Percentiles rank a stretch among this genome's conserved stretches.
These are phyloP conservation scores for Nephrotoma flavescens DNA, from an alignment of 2,888 invertebrate species.

Conservation along the genomic window DNA sequence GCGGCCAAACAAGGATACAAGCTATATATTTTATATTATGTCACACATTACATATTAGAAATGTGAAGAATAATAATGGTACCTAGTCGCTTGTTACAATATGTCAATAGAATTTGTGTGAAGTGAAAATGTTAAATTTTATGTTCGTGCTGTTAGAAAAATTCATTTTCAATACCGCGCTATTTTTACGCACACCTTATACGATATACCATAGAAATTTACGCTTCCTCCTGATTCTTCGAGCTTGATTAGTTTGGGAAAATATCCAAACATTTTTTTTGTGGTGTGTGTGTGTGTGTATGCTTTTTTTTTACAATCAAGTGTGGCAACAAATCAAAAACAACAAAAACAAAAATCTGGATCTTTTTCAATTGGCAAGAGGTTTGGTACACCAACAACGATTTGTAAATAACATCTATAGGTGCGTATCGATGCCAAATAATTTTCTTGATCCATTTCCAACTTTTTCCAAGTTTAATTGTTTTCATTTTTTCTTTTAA, in stretches of 20 bases:
- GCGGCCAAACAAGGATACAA: neutral
- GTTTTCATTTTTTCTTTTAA: neutral
- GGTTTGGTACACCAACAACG: neutral
- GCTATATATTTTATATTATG: neutral
- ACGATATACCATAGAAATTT: neutral
- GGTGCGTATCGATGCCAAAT: neutral
- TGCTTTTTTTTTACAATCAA: too few species aligned
- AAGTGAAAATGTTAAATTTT: neutral
- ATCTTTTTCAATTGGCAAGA: neutral
- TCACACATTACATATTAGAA: neutral
- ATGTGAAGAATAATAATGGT: neutral
- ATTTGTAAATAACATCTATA: neutral
- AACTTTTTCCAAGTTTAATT: neutral
- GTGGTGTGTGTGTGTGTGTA: neutral
- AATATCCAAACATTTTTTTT: neutral
- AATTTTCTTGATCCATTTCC: neutral
- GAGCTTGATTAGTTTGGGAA: neutral
- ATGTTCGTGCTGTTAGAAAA: neutral
- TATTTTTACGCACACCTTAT: neutral
- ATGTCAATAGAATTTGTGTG: neutral
- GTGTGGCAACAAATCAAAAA: neutral
- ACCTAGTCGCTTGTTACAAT: neutral
- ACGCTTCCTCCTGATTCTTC: neutral
- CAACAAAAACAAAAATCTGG: neutral
- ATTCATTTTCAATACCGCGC: neutral